Evolutionary conservation across 2,797 vertebrate species (phyloP).

Genomic region (Rhadinocentrus ornatus): DNA sequence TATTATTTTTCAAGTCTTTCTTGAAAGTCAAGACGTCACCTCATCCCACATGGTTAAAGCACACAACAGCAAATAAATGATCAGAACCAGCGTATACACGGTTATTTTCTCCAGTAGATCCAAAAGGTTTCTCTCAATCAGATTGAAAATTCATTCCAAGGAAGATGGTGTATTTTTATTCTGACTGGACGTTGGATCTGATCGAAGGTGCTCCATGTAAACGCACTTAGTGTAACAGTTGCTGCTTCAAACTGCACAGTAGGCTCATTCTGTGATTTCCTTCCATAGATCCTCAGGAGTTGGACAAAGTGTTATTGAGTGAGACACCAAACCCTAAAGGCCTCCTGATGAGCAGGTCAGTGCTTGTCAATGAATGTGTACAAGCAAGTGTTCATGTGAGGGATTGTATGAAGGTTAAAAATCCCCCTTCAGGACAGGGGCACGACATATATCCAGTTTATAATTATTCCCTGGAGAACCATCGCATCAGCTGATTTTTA

Average conservation of each 20-base stretch:
- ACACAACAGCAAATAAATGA: no score
- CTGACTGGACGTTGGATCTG: no score
- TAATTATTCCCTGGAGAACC: slow-evolving; percentile 2
- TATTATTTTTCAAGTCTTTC: no score
- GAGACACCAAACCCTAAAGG: slow-evolving; percentile 1
- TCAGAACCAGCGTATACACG: no score
- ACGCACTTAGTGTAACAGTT: no score
- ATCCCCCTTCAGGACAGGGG: slow-evolving; percentile 3
- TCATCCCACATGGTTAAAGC: no score
- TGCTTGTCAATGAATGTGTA: slow-evolving; percentile 8
- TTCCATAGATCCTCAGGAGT: background rate
- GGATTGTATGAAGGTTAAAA: slow-evolving; percentile 6
- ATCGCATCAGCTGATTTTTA: background rate
- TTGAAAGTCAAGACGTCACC: no score
- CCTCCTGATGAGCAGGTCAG: slow-evolving; percentile 12
- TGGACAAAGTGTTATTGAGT: slow-evolving; percentile 1
- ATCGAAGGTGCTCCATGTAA: no score
- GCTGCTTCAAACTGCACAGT: background rate
- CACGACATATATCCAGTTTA: background rate
- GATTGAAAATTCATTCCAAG: no score
- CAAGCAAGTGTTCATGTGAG: background rate
- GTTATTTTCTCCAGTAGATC: no score
- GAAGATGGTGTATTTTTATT: no score
- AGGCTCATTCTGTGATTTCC: background rate
- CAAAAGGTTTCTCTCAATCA: no score